Evolutionary conservation across 2,888 invertebrate species (phyloP), one percentile per base, ranked within the genome.

Genomic region (Drosophila kokeensis): DNA sequence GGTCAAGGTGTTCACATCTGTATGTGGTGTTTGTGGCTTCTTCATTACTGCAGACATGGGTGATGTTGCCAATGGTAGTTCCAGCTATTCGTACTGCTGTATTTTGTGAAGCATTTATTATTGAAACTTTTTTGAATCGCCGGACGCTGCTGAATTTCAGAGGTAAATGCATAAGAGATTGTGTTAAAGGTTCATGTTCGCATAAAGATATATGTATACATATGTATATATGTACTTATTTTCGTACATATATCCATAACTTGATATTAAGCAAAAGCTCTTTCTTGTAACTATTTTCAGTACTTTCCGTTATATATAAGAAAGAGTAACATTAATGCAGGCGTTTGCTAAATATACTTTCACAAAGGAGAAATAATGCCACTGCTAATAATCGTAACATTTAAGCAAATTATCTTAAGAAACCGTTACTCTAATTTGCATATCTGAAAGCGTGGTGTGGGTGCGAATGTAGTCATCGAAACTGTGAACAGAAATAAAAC

Each of bases 1-100:
- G 85, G 89, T 86, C 89, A 86, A 87, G 85, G 89, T 83, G 73
- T 73, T 66, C 70, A 67, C 62, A 58, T 70, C 63, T 69, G 61
- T 67, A 50, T 55, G 58, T 21, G 45, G 49, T 59, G 32, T 40
- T 30, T 77, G 69, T 62, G 55, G 75, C 57, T 57, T 76, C 64
- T 76, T 61, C 64, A 54, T 40, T 36, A 42, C 32, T 29, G 55
- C 50, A 58, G 69, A 57, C 55, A 55, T 29, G 57, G 52, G 52
- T 45, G 27, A 62, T 71, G 72, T 34, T 60, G 52, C 59, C 40
- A 60, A 34, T 50, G 38, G 36, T 45, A 60, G 18, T 32, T 15
- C 18, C 42, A 53, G 50, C 38, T 38, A 42, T 24, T 54, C 59
- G 24, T 38, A 54, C 40, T 54, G 60, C 49, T 63, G 69, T 64